Percentiles rank a stretch among this genome's conserved stretches.
phyloP scores from a whole-genome alignment of 2,888 invertebrate genomes.

The Cryptophagus acutangulus region DNA sequence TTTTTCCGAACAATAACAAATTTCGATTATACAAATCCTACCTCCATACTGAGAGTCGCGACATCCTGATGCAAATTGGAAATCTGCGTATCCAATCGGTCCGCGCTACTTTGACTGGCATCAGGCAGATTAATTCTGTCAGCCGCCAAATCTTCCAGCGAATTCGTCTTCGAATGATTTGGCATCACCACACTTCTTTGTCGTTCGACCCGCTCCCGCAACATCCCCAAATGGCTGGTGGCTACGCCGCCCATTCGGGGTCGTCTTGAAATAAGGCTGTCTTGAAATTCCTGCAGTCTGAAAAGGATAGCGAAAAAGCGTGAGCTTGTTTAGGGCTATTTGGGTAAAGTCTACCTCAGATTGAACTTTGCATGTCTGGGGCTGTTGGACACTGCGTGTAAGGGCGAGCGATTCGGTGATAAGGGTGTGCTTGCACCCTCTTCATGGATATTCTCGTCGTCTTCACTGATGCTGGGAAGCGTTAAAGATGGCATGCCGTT shows the following conservation, averaged over 20 bases:
- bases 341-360: conserved; percentile 37
- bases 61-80: conserved; percentile 80
- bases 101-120: conserved; percentile 51
- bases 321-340: background rate
- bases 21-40: conserved; percentile 43
- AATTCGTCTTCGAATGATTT: conserved; percentile 53
- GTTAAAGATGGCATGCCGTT: conserved; percentile 78
- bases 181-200: conserved; percentile 59
- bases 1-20: too few species aligned
- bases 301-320: too few species aligned
- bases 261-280: conserved; percentile 30
- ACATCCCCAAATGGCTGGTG: conserved; percentile 47
- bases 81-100: conserved; percentile 76
- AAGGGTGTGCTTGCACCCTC: conserved; percentile 64
- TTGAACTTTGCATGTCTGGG: conserved; percentile 66
- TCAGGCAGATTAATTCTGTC: conserved; percentile 37
- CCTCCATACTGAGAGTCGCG: conserved; percentile 78
- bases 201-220: conserved; percentile 64
- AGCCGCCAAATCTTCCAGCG: conserved; percentile 59
- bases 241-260: conserved; percentile 43
- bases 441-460: conserved; percentile 80
- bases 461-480: conserved; percentile 90
- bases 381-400: conserved; percentile 52
- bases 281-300: conserved; percentile 44
- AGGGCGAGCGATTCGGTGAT: conserved; percentile 59